Conservation (phyloP, 2,888 invertebrate genomes). For the Anodontia alba region DNA sequence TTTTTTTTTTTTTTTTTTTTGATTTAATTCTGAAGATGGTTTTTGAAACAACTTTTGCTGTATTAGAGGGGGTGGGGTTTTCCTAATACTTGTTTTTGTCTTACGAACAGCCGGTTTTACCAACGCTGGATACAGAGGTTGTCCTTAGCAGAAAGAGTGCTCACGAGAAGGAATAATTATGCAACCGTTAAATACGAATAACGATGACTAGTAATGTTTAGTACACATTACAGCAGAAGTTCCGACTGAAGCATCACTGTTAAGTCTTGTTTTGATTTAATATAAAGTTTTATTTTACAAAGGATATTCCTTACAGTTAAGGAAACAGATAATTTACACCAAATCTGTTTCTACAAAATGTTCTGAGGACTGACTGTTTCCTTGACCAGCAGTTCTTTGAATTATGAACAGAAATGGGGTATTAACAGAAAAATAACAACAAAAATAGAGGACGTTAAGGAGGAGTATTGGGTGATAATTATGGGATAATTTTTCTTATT, state of each 20-base stretch:
- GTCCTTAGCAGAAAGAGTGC: not conserved
- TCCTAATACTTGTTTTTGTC: conserved; percentile 14
- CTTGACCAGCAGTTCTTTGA: conserved; percentile 3
- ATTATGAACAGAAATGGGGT: not conserved
- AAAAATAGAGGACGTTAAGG: no score
- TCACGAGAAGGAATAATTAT: not conserved
- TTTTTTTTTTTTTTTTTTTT: no score
- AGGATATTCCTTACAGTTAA: no score
- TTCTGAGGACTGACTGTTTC: not conserved
- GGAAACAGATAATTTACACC: no score
- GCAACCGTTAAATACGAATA: not conserved
- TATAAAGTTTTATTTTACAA: not conserved
- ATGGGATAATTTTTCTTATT: no score
- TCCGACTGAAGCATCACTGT: not conserved
- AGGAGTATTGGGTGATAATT: no score
- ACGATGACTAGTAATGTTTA: not conserved
- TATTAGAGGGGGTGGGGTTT: not conserved
- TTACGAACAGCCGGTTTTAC: not conserved
- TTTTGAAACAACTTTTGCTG: not conserved
- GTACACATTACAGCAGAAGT: not conserved
- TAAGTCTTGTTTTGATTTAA: no score
- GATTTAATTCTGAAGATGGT: no score
- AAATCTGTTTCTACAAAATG: no score
- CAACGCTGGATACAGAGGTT: not conserved
- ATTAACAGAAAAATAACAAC: no score